Conservation (phyloP, 1,140 invertebrate species). For the Heliconius hermathena region DNA sequence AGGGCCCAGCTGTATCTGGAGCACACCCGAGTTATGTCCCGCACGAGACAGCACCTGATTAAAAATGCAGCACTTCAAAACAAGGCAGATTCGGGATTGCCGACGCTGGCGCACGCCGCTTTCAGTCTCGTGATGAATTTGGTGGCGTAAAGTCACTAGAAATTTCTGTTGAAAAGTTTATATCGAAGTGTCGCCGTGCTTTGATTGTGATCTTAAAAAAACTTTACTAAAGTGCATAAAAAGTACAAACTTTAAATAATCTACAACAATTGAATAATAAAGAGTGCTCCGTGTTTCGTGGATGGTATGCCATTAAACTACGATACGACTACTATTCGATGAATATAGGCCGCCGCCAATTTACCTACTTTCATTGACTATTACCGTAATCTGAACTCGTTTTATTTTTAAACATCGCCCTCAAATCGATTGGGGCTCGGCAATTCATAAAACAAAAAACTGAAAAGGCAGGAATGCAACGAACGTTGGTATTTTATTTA, state of each 20-base stretch:
- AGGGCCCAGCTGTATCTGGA: conserved; percentile 72
- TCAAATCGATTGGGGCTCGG: conserved; percentile 58
- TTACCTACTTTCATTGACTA: conserved; percentile 55
- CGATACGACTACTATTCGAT: conserved; percentile 25
- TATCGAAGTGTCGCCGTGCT: neutral
- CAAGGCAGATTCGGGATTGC: conserved; percentile 66
- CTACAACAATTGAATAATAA: neutral
- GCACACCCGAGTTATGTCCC: conserved; percentile 78
- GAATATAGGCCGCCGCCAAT: conserved; percentile 47
- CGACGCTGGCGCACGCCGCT: conserved; percentile 70
- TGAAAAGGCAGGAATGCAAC: conserved; percentile 57
- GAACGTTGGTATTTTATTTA: conserved; percentile 74
- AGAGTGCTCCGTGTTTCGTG: neutral
- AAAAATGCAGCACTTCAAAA: conserved; percentile 80
- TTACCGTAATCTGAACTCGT: conserved; percentile 48
- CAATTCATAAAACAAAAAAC: conserved; percentile 62
- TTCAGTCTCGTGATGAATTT: conserved; percentile 49
- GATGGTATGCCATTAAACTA: neutral
- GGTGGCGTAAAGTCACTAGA: conserved; percentile 35
- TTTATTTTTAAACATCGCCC: conserved; percentile 67
- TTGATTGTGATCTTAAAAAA: neutral
- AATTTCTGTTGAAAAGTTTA: neutral
- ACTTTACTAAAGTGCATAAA: neutral
- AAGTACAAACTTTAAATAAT: neutral
- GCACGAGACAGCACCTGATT: conserved; percentile 76